Evolutionary conservation across 2,113 vertebrate genomes (phyloP), one percentile per base, ranked within the genome.

Genomic region (Struthio camelus): DNA sequence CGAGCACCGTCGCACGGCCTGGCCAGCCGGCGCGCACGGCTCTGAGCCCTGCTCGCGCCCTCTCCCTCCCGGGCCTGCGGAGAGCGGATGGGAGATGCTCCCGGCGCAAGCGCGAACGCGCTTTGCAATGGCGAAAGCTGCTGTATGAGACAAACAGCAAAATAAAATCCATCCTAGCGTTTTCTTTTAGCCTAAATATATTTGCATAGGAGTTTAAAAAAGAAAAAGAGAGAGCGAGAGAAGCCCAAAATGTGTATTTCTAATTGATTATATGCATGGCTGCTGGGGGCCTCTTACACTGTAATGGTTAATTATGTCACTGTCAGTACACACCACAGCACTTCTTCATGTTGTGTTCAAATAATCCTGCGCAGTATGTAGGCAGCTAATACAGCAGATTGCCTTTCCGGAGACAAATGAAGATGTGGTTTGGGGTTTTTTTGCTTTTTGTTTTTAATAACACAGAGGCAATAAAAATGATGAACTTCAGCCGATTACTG

Each of bases 271-370:
- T 18, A 54, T 93, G 92, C 90, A 70, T 92, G 94, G 90, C 88
- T 96, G 94, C 93, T 95, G 94, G 92, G 81, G 90, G 56, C 96
- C 92, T 94, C 94, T 94, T 53, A 91, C 93, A 93, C 85, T 92
- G 96, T 56, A 69, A 56, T 88, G 94, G 96, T 83, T 95, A 94
- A 96, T 96, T 96, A 62, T 97, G 96, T 96, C 96, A 95, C 85
- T 34, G 84, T 46, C 84, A 78, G 34, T 20, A 20, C 30, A 76
- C 15, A n/a, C 93, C 5, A 18, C 17, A 24, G 79, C 71, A n/a
- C 91, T 82, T 66, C 54, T 73, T 83, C 51, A 0, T 36, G 58
- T 9, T 53, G 36, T 53, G 28, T 36, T 77, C 59, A 76, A 78
- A 30, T 7, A n/a, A 58, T 9, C 40, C 67, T 54, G 87, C 89